Evolutionary conservation across 2,888 invertebrate genomes (phyloP).

Genomic region (Drosophila trichaetosa): DNA sequence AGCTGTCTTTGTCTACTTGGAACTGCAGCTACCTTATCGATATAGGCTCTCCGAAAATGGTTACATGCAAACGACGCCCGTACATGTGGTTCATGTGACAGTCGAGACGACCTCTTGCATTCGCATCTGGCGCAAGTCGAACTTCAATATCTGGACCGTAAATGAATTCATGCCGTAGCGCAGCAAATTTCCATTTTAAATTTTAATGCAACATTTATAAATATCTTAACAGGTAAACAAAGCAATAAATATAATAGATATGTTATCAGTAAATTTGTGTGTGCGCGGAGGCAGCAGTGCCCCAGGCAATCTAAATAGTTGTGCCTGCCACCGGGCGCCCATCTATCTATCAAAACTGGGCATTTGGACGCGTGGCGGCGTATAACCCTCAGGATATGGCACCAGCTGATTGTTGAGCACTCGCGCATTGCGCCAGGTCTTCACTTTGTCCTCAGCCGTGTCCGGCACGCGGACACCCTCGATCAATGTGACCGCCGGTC

Average conservation of each 20-base stretch:
- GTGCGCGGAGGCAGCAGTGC: not conserved
- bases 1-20: slow-evolving; percentile 83
- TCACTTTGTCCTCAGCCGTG: slow-evolving; percentile 90
- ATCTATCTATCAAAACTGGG: slow-evolving; percentile 77
- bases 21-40: slow-evolving; percentile 64
- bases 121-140: slow-evolving; percentile 57
- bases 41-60: slow-evolving; percentile 84
- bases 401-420: slow-evolving; percentile 93
- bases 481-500: slow-evolving; percentile 87
- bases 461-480: slow-evolving; percentile 92
- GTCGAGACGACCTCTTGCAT: slow-evolving; percentile 68
- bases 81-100: slow-evolving; percentile 79
- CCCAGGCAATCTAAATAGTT: not conserved
- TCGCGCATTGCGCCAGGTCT: slow-evolving; percentile 94
- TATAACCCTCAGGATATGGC: slow-evolving; percentile 90
- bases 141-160: slow-evolving; percentile 82
- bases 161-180: slow-evolving; percentile 80
- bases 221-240: slow-evolving; percentile 69
- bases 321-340: not conserved
- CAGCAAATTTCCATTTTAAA: slow-evolving; percentile 30
- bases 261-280: slow-evolving; percentile 14
- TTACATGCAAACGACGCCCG: slow-evolving; percentile 81
- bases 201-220: slow-evolving; percentile 68
- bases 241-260: slow-evolving; percentile 67
- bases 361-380: slow-evolving; percentile 87